A percentile compares a stretch with the other conserved stretches of the same genome.
phyloP scores from a whole-genome alignment of 1,140 invertebrate genomes.

The Anoplophora glabripennis region DNA sequence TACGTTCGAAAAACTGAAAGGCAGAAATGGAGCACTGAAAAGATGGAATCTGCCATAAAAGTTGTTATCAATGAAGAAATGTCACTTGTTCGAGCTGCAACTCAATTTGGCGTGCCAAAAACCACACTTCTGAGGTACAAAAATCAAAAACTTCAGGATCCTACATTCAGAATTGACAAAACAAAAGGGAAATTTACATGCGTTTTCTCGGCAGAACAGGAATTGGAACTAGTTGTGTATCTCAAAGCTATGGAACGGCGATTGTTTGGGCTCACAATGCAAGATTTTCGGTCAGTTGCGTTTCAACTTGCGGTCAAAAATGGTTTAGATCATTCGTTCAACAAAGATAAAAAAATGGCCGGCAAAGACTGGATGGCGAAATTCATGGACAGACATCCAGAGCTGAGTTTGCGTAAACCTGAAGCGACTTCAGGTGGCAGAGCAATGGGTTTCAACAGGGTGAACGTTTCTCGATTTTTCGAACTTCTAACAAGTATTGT shows the following conservation, averaged over 20 bases:
- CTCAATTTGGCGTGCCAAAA: constrained; percentile 31
- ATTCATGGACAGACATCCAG: constrained; percentile 43
- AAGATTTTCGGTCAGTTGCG: constrained; percentile 23
- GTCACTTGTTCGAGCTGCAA: constrained; percentile 29
- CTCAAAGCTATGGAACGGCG: constrained; percentile 36
- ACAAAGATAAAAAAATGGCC: constrained; percentile 8
- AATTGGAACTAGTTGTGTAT: constrained; percentile 36
- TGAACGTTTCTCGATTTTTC: constrained; percentile 31
- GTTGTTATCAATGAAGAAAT: background rate
- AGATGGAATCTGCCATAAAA: background rate
- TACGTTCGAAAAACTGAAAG: background rate
- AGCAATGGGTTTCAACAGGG: constrained; percentile 37
- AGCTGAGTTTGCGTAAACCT: constrained; percentile 37
- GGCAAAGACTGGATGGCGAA: constrained; percentile 19
- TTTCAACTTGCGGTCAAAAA: constrained; percentile 35
- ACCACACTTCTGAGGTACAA: constrained; percentile 38
- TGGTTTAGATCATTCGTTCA: constrained; percentile 31
- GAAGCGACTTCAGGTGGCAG: constrained; percentile 39
- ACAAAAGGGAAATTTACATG: background rate
- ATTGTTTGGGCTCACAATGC: constrained; percentile 30
- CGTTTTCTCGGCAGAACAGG: constrained; percentile 17
- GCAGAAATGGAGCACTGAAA: background rate
- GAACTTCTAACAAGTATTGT: too few relatives aligned
- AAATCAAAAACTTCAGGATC: constrained; percentile 13
- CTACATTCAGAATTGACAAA: background rate